Evolutionary conservation across 2,797 vertebrate genomes (phyloP), one percentile per base, ranked within the genome.

Genomic region (Tachyglossus aculeatus): DNA sequence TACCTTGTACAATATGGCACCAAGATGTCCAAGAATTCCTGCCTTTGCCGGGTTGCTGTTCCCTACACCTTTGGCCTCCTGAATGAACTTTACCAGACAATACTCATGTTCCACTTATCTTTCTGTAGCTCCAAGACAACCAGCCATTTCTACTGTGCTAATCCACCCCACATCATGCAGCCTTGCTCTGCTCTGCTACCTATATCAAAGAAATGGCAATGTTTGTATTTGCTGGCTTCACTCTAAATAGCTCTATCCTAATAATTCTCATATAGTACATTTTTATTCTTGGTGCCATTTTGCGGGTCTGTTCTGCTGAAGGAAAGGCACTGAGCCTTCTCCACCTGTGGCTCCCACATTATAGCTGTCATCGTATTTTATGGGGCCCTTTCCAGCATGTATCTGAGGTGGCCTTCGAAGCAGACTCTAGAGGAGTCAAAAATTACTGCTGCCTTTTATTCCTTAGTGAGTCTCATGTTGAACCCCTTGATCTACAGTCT

Each of bases 71-170:
- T 24, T 33, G 83, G 83, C 5, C 58, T 84, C 33, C 59, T 88
- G 0, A 78, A 81, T 25, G 81, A 81, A 4, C 66, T 82, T 2
- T 75, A 82, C 13, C 86, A 86, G 56, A 2, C 78, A 2, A 34
- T 86, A 12, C 50, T 85, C 25, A 84, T 80, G 10, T 81, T 84
- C 6, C 72, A 27, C 3, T 48, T 88, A 13, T 74, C 80, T 8
- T 88, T 83, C 68, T 85, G 81, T 65, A 67, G 58, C 34, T 72
- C 84, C n/a, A 52, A 32, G 6, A 74, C 61, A 34, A 82, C 90
- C 65, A 69, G 73, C 5, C 81, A 86, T 41, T 90, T 90, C 44
- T 88, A 88, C 59, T 84, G 86, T 19, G 84, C 85, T 6, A 85
- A 86, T 6, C 87, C 84, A 7, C 77, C 83, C 4, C 76, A 90